Evolutionary conservation across 2,888 invertebrate species (phyloP).

Genomic region (Epinotia demarniana): DNA sequence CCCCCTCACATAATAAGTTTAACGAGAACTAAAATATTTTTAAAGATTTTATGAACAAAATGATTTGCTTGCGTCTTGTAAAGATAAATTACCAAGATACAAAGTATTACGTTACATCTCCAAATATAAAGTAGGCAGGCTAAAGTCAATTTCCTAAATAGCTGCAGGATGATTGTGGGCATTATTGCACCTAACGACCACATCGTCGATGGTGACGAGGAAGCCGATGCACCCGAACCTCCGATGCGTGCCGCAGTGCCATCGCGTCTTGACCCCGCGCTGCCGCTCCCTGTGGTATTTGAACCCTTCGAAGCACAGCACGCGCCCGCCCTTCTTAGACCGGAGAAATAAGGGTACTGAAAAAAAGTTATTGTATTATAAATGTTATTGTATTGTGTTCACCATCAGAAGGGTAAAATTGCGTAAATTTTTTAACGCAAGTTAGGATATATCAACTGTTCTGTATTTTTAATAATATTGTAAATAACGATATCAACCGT

Average conservation of each 20-base stretch:
- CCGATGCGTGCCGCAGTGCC: background rate
- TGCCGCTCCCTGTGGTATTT: conserved; percentile 23
- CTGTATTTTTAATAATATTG: background rate
- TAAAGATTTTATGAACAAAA: too few species aligned
- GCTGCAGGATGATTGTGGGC: too few species aligned
- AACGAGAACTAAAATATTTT: too few species aligned
- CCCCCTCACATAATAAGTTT: too few species aligned
- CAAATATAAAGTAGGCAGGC: background rate
- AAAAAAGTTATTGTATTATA: too few species aligned
- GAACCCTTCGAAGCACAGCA: conserved; percentile 24
- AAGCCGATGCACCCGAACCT: too few species aligned
- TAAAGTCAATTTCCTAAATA: background rate
- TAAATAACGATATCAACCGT: too few species aligned
- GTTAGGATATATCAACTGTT: background rate
- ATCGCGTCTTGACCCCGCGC: background rate
- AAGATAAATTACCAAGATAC: background rate
- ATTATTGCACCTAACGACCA: too few species aligned
- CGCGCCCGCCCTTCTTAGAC: conserved; percentile 22
- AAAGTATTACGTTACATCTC: background rate
- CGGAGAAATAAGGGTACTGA: conserved; percentile 4
- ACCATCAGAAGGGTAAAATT: too few species aligned
- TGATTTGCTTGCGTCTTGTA: too few species aligned
- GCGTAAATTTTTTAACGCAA: background rate
- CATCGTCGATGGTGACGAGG: too few species aligned
- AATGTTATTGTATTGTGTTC: too few species aligned